These are phyloP conservation scores for Drosophila neocordata DNA, from an alignment of 1,140 invertebrate species.

Conservation along the genomic window DNA sequence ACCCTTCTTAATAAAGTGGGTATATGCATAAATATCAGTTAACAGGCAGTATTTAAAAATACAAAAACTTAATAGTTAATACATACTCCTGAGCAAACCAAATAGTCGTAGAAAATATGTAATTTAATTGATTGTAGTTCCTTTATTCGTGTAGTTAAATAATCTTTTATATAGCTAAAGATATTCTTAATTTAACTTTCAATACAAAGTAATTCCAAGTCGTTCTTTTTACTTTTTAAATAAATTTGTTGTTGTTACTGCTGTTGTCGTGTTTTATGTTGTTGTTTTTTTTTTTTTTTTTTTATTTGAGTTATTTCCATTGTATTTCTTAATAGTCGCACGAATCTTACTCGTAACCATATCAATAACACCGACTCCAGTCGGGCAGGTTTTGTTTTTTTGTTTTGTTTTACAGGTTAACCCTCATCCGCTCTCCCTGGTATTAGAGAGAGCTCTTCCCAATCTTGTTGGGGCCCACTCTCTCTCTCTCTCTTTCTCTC, in stretches of 20 bases:
- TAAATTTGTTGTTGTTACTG: not conserved
- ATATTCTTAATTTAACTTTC: too few relatives aligned
- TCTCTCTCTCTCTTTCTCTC: conserved; percentile 1
- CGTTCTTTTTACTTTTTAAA: not conserved
- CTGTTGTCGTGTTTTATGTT: too few relatives aligned
- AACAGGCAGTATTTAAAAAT: too few relatives aligned
- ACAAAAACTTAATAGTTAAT: too few relatives aligned
- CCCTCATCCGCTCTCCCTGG: conserved; percentile 10
- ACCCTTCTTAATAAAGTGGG: not conserved
- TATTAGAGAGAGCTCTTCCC: conserved; percentile 9
- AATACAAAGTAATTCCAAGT: not conserved
- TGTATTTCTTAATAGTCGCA: conserved; percentile 7
- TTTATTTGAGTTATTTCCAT: conserved; percentile 9
- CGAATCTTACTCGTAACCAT: conserved; percentile 23
- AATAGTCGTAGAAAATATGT: too few relatives aligned
- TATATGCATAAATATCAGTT: not conserved
- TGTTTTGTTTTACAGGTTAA: conserved; percentile 24
- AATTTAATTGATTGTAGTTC: too few relatives aligned
- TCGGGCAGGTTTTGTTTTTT: conserved; percentile 53
- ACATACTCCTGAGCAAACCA: too few relatives aligned
- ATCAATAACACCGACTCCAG: conserved; percentile 40
- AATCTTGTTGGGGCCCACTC: not conserved
- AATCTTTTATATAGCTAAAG: too few relatives aligned
- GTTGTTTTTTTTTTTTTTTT: not conserved
- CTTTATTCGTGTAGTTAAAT: too few relatives aligned